phyloP scores from a whole-genome alignment of 2,797 vertebrate species.

The Phataginus tricuspis region DNA sequence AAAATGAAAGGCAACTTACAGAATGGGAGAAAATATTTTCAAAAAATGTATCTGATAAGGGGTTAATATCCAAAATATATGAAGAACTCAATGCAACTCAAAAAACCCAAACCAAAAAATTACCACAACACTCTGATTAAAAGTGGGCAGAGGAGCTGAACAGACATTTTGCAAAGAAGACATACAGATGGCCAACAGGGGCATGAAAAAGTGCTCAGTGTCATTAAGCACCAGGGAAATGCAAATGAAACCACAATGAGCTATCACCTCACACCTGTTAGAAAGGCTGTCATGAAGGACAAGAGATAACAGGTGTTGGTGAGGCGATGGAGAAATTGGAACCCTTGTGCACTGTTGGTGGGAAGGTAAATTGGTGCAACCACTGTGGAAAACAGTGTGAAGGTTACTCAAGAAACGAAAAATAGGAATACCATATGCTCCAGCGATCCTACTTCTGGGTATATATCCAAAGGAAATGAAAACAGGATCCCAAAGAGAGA shows the following conservation, averaged over 20 bases:
- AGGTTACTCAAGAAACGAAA: neutral
- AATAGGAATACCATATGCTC: neutral
- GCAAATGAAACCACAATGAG: neutral
- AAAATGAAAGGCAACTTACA: neutral
- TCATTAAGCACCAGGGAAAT: neutral
- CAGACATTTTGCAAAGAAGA: neutral
- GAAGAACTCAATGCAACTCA: too few species aligned
- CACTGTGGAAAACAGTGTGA: neutral
- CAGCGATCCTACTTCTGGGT: neutral
- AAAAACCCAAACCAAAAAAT: too few species aligned
- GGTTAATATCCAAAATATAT: too few species aligned
- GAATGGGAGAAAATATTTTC: neutral
- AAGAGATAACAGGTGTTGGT: neutral
- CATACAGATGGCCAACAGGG: neutral
- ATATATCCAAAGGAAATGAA: neutral
- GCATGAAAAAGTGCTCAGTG: neutral
- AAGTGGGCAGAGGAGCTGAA: too few species aligned
- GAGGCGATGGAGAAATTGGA: neutral
- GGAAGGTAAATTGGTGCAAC: neutral
- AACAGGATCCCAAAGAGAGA: neutral
- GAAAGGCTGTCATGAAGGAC: neutral
- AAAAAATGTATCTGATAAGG: too few species aligned
- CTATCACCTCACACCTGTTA: neutral
- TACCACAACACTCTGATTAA: too few species aligned
- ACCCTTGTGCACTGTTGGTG: neutral